A percentile compares a stretch with the other conserved stretches of the same genome.
Conservation (phyloP, 2,888 invertebrate species). For the Tetrapedia diversipes region DNA sequence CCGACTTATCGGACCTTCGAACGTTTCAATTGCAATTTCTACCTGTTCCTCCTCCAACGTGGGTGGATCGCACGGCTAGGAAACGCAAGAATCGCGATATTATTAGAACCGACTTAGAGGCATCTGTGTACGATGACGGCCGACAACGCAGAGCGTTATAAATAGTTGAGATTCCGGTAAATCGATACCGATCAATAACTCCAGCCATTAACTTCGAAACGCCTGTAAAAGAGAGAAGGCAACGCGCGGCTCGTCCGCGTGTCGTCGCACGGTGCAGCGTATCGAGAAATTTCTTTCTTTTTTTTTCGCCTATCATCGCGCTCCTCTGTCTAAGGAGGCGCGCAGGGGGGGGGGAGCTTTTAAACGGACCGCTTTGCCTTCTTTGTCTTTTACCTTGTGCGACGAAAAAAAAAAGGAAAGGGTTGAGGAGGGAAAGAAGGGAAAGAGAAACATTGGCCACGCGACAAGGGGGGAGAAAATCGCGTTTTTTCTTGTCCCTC, state of each 20-base stretch:
- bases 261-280: conserved; percentile 1
- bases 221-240: conserved; percentile 27
- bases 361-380: background rate
- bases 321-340: too few relatives aligned
- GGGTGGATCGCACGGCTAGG: background rate
- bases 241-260: conserved; percentile 17
- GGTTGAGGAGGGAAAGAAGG: too few relatives aligned
- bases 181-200: conserved; percentile 57
- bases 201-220: conserved; percentile 40
- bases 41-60: background rate
- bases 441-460: background rate
- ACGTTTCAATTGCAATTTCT: background rate
- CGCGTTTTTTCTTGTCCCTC: conserved; percentile 38
- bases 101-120: conserved; percentile 31
- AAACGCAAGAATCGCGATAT: conserved; percentile 31
- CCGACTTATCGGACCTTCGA: too few relatives aligned
- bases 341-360: too few relatives aligned
- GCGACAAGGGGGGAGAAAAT: conserved; percentile 26
- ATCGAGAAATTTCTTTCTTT: background rate
- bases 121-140: conserved; percentile 26
- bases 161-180: conserved; percentile 47
- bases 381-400: background rate
- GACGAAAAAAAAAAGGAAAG: background rate
- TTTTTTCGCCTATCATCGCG: too few relatives aligned
- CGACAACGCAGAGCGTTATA: conserved; percentile 36